These are phyloP conservation scores for Sinocyclocheilus maitianheensis DNA, from an alignment of 2,113 vertebrate genomes.

Conservation along the genomic window DNA sequence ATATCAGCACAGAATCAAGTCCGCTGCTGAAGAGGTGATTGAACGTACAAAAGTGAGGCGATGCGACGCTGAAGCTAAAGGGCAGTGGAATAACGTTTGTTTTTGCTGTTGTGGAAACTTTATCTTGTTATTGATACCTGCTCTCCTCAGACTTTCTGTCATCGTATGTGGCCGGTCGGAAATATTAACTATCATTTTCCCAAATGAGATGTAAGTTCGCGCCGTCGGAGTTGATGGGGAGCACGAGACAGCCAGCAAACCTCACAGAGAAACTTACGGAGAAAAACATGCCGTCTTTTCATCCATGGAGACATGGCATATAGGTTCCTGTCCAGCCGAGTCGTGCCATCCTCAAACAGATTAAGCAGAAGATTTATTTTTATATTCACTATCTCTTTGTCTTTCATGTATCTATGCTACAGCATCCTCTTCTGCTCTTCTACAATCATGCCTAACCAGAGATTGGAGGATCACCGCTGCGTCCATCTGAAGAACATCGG, in stretches of 20 bases:
- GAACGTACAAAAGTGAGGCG: background rate
- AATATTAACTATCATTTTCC: background rate
- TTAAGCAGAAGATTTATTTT: conserved; percentile 83
- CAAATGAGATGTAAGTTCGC: conserved; percentile 29
- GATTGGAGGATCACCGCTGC: conserved; percentile 73
- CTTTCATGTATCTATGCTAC: conserved; percentile 87
- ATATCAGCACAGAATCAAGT: background rate
- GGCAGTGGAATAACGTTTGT: background rate
- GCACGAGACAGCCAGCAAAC: conserved; percentile 39
- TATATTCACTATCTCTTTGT: conserved; percentile 84
- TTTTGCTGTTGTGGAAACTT: background rate
- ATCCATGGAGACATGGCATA: conserved; percentile 91
- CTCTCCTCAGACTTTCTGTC: background rate
- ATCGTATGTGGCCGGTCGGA: background rate
- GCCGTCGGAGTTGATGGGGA: conserved; percentile 34
- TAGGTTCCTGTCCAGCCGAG: conserved; percentile 79
- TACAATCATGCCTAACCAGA: conserved; percentile 75
- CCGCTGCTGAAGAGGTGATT: background rate
- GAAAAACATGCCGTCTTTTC: conserved; percentile 75
- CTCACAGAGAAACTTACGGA: conserved; percentile 64
- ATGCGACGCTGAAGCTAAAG: background rate
- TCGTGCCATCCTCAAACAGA: conserved; percentile 78
- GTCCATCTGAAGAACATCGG: conserved; percentile 69
- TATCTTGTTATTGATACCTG: background rate
- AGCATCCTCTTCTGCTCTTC: conserved; percentile 82